Percentiles rank a stretch among this genome's conserved stretches.
phyloP scores from a whole-genome alignment of 2,888 invertebrate genomes.

The Sicus ferrugineus region DNA sequence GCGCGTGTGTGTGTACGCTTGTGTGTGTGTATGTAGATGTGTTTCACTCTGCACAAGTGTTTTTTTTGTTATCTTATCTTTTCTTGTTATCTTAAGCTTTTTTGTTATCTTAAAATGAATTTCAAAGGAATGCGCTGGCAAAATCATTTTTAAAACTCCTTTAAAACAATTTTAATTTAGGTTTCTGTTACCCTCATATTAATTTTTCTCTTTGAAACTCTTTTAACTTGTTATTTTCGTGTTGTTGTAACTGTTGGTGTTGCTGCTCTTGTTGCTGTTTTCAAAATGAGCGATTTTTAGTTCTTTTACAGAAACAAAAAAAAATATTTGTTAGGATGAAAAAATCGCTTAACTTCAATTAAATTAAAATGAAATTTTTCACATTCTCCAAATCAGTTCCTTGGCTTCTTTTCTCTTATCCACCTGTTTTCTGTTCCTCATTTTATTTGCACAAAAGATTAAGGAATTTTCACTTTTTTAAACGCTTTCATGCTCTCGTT shows the following conservation, averaged over 20 bases:
- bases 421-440: neutral
- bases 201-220: neutral
- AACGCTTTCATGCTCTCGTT: neutral
- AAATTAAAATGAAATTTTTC: neutral
- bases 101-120: neutral
- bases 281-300: too few species aligned
- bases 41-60: neutral
- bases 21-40: neutral
- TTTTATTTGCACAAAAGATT: neutral
- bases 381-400: conserved; percentile 6
- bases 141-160: neutral
- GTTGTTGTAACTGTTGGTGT: too few species aligned
- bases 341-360: neutral
- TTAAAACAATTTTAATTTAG: conserved; percentile 14
- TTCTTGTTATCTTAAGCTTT: neutral
- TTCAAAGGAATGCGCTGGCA: neutral
- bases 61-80: neutral
- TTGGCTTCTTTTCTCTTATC: neutral
- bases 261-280: too few species aligned
- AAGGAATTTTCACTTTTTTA: neutral
- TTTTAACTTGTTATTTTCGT: neutral
- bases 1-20: neutral
- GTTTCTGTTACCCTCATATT: neutral
- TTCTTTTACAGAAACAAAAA: too few species aligned
- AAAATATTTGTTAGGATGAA: too few species aligned